Evolutionary conservation across 2,797 vertebrate species (phyloP).

Genomic region (Parauchenoglanis punctatus): DNA sequence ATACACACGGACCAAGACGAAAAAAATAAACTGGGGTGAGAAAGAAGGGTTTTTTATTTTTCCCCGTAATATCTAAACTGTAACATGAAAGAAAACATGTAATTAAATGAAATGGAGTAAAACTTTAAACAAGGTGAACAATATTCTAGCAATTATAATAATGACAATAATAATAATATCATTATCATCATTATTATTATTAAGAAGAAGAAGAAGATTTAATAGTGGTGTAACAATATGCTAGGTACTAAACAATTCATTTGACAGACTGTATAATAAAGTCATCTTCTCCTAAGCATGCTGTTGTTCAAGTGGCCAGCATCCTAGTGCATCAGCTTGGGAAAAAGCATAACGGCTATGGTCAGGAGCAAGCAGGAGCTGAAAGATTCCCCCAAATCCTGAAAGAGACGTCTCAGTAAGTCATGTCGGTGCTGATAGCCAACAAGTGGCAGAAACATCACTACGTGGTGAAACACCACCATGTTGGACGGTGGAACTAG

Average conservation of each 20-base stretch:
- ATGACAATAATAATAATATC: neutral
- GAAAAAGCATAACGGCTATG: too few species aligned
- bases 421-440: neutral
- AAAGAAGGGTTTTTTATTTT: neutral
- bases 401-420: neutral
- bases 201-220: neutral
- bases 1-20: neutral
- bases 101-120: neutral
- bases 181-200: too few species aligned
- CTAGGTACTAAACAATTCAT: neutral
- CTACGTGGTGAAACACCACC: neutral
- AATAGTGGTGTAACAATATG: neutral
- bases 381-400: neutral
- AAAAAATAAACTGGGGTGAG: neutral
- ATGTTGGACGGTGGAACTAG: neutral
- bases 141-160: too few species aligned
- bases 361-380: neutral
- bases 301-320: neutral
- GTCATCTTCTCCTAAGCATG: neutral
- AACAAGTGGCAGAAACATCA: neutral
- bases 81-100: neutral
- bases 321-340: too few species aligned
- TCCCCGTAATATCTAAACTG: neutral
- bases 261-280: neutral
- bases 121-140: too few species aligned